Conservation (phyloP, 2,888 invertebrate species). For the Dicyrtomina minuta region DNA sequence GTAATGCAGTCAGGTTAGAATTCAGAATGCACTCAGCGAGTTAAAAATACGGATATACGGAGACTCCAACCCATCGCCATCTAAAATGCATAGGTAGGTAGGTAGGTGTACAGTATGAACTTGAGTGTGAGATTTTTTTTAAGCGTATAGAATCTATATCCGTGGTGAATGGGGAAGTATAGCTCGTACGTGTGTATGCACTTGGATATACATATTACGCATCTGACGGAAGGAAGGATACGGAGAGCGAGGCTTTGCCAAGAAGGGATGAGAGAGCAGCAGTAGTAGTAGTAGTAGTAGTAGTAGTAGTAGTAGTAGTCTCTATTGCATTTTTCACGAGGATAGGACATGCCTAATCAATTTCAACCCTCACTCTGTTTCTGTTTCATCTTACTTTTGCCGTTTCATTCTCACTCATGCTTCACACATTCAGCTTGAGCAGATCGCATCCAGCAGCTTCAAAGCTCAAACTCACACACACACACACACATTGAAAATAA, state of each 20-base stretch:
- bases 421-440: constrained; percentile 15
- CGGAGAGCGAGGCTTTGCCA: background rate
- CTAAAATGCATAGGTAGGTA: too few species aligned
- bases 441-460: background rate
- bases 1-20: background rate
- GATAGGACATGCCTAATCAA: constrained; percentile 26
- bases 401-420: constrained; percentile 27
- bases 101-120: too few species aligned
- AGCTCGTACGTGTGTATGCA: too few species aligned
- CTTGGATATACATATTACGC: too few species aligned
- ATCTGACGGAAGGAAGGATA: too few species aligned
- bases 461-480: background rate
- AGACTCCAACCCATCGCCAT: too few species aligned
- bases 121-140: too few species aligned
- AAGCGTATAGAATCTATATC: too few species aligned
- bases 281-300: background rate
- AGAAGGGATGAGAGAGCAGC: background rate
- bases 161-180: too few species aligned
- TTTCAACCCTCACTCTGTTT: constrained; percentile 26
- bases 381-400: constrained; percentile 25
- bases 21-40: background rate
- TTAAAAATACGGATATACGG: constrained; percentile 3
- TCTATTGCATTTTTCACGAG: too few species aligned
- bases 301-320: background rate
- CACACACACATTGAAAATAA: constrained; percentile 15